A percentile compares a stretch with the other conserved stretches of the same genome.
These are phyloP conservation scores for Dasyornis broadbenti DNA, from an alignment of 2,113 vertebrate genomes.

Conservation along the genomic window DNA sequence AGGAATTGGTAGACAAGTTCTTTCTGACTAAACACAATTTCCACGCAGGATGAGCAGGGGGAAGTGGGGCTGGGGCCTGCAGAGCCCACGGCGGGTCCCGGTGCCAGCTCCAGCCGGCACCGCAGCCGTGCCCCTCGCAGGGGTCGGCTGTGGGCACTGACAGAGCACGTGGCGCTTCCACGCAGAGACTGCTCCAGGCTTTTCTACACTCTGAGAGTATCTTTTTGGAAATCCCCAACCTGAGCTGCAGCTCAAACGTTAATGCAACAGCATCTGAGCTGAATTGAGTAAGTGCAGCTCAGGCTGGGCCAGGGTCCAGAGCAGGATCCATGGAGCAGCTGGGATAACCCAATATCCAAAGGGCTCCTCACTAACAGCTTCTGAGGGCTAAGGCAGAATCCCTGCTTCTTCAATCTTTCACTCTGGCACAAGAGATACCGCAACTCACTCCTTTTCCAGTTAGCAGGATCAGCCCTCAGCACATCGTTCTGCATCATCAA, in stretches of 20 bases:
- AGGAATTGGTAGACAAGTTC: not conserved
- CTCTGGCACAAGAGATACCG: not conserved
- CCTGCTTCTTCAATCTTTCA: not conserved
- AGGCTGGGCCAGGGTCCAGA: not conserved
- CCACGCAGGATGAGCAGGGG: not conserved
- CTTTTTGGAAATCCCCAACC: not conserved
- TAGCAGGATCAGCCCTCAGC: not conserved
- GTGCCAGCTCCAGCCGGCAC: not conserved
- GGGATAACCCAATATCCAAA: not conserved
- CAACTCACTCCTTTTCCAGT: not conserved
- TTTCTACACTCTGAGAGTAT: not conserved
- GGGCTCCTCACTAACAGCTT: not conserved
- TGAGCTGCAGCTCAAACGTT: not conserved
- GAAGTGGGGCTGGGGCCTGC: not conserved
- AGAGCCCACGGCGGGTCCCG: rapidly evolving
- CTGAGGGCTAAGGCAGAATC: not conserved
- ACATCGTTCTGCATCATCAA: not conserved
- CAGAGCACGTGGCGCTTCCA: rapidly evolving
- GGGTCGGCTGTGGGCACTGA: rapidly evolving
- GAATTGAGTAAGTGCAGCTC: rapidly evolving
- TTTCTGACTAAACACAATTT: not conserved
- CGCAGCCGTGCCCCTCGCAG: rapidly evolving
- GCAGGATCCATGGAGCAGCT: not conserved
- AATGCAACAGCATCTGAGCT: not conserved
- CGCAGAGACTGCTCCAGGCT: not conserved